Percentiles rank a stretch among this genome's conserved stretches.
Evolutionary conservation across 2,888 invertebrate genomes (phyloP).

Genomic region (Melinaea marsaeus): DNA sequence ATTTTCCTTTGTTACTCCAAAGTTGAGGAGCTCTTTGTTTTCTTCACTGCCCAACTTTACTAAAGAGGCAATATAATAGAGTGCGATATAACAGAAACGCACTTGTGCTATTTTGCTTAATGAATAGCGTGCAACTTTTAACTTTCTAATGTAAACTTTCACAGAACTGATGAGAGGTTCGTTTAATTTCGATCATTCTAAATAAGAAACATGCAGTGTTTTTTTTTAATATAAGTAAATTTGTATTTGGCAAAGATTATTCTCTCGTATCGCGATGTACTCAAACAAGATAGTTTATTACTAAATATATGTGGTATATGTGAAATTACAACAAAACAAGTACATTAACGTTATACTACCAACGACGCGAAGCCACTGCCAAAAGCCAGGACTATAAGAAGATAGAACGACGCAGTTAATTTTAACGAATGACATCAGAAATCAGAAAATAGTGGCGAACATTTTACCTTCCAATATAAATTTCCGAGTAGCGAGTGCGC

Average conservation of each 20-base stretch:
- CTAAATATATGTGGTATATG: neutral
- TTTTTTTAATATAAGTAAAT: no score
- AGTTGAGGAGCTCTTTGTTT: neutral
- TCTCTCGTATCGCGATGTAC: no score
- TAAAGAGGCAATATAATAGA: neutral
- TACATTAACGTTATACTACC: slow-evolving; percentile 19
- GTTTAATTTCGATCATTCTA: no score
- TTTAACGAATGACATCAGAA: slow-evolving; percentile 24
- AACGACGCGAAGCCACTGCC: slow-evolving; percentile 18
- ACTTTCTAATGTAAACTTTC: no score
- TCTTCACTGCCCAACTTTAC: neutral
- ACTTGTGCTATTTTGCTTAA: neutral
- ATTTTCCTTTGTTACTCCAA: neutral
- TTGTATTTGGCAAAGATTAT: no score
- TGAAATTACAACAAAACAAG: slow-evolving; percentile 24
- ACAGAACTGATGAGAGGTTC: no score
- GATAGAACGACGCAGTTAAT: slow-evolving; percentile 28
- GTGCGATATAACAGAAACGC: neutral
- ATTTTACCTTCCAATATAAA: slow-evolving; percentile 28
- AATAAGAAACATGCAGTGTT: no score
- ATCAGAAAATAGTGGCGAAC: slow-evolving; percentile 25
- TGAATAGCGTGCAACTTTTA: neutral
- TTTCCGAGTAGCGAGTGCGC: slow-evolving; percentile 20
- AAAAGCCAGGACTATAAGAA: slow-evolving; percentile 23
- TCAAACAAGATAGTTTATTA: neutral